Evolutionary conservation across 2,888 invertebrate species (phyloP), one percentile per base, ranked within the genome.

Genomic region (Ormyrus thymus): DNA sequence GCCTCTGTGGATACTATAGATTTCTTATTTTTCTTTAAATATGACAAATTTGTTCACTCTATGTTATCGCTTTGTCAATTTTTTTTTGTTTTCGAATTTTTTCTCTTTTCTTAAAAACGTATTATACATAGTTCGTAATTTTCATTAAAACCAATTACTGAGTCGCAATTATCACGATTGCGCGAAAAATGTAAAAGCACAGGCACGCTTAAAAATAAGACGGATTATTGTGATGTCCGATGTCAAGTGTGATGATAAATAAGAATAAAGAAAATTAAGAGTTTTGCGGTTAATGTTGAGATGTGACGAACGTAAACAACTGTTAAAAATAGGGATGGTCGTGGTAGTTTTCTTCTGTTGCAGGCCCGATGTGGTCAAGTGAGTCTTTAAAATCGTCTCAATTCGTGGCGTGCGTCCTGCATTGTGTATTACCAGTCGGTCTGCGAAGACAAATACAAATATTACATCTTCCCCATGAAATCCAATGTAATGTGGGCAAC

Each of bases 331-430:
- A 89, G 86, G 86, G 87, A 86, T 88, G 88, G 86, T 82, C 84
- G 84, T 83, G 86, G 89, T 87, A 87, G 88, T 88, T 80, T 86
- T 88, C 89, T 90, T 89, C 88, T 79, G 88, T 88, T 90, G 89
- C 90, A 86, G 89, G 89, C 89, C 88, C 89, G 86, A 89, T 86
- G 90, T 89, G 87, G 89, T 90, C 89, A 89, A 89, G 89, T 90
- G 89, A 79, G 90, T 90, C 90, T 90, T 89, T 86, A 76, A 76
- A 87, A 89, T 88, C 88, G 90, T 90, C 90, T 89, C 89, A 86
- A 85, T 87, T 86, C 87, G 89, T 90, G 89, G 89, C 90, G 90
- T 90, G 90, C 89, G 90, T 90, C 90, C 90, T 86, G 90, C 89
- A 79, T 89, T 90, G 88, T 90, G 87, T 90, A 85, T 85, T 87